Conservation (phyloP, 2,888 invertebrate species). For the Volucella bombylans region DNA sequence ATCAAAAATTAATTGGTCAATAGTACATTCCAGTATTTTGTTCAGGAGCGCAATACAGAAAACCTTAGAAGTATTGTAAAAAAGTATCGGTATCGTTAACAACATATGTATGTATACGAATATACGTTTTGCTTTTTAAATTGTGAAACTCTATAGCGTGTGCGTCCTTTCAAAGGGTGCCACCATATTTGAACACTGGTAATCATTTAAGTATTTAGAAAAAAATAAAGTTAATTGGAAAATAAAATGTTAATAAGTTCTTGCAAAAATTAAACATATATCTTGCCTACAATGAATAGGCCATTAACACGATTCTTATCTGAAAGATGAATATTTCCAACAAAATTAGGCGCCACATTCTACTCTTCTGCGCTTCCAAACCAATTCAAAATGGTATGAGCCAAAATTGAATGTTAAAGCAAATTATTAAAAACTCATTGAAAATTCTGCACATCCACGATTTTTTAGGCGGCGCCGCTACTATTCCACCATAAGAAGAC, state of each 20-base stretch:
- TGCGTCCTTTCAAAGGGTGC: too few species aligned
- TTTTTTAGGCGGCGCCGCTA: constrained; percentile 30
- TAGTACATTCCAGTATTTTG: too few species aligned
- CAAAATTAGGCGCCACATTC: constrained; percentile 42
- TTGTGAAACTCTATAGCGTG: too few species aligned
- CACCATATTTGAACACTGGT: too few species aligned
- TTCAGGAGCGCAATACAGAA: too few species aligned
- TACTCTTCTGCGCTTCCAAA: neutral
- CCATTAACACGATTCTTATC: constrained; percentile 23
- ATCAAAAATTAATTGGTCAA: too few species aligned
- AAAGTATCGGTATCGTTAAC: too few species aligned
- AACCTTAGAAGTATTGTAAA: too few species aligned
- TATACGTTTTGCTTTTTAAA: too few species aligned
- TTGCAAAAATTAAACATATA: constrained; percentile 7
- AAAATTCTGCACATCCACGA: constrained; percentile 42
- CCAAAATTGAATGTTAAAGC: constrained; percentile 37
- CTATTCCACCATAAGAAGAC: neutral
- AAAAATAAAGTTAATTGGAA: constrained; percentile 13
- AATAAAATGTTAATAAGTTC: constrained; percentile 30
- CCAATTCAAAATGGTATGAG: constrained; percentile 23
- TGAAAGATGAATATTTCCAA: constrained; percentile 10
- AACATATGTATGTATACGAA: too few species aligned
- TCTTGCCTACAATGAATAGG: neutral
- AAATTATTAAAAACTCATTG: constrained; percentile 26
- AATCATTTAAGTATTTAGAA: too few species aligned